Evolutionary conservation across 2,888 invertebrate species (phyloP).

Genomic region (Aplocera efformata): DNA sequence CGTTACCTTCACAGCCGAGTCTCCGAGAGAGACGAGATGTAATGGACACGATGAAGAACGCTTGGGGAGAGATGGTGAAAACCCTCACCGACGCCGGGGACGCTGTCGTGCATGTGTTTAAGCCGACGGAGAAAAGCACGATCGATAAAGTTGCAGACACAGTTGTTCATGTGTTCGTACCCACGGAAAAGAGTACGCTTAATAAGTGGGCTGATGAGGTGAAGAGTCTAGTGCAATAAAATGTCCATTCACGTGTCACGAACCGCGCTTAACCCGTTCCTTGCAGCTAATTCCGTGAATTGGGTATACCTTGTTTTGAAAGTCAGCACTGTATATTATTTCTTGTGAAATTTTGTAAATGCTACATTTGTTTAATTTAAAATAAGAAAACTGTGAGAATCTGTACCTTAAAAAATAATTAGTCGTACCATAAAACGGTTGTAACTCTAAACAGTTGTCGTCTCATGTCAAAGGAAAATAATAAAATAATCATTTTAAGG

Average conservation of each 20-base stretch:
- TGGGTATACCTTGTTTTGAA: too few relatives aligned
- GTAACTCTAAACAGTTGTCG: too few relatives aligned
- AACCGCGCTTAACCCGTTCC: too few relatives aligned
- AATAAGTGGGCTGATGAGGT: constrained; percentile 59
- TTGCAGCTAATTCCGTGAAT: constrained; percentile 25
- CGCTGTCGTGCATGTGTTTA: constrained; percentile 64
- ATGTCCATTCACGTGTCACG: constrained; percentile 19
- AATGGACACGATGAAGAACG: constrained; percentile 63
- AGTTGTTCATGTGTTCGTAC: constrained; percentile 40
- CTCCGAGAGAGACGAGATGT: constrained; percentile 55
- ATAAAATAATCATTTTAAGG: too few relatives aligned
- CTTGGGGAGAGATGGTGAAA: constrained; percentile 60
- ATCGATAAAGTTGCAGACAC: constrained; percentile 56
- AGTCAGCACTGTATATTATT: too few relatives aligned
- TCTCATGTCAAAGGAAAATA: too few relatives aligned
- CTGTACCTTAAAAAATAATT: too few relatives aligned
- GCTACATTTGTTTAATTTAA: too few relatives aligned
- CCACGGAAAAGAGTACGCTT: constrained; percentile 55
- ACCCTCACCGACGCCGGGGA: constrained; percentile 62
- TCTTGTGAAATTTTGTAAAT: too few relatives aligned
- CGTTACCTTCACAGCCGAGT: constrained; percentile 39
- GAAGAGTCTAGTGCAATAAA: constrained; percentile 48
- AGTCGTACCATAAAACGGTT: too few relatives aligned
- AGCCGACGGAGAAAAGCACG: constrained; percentile 63
- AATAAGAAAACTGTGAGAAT: too few relatives aligned